These are phyloP conservation scores for Lucilia cuprina DNA, from an alignment of 1,140 invertebrate species.

Conservation along the genomic window DNA sequence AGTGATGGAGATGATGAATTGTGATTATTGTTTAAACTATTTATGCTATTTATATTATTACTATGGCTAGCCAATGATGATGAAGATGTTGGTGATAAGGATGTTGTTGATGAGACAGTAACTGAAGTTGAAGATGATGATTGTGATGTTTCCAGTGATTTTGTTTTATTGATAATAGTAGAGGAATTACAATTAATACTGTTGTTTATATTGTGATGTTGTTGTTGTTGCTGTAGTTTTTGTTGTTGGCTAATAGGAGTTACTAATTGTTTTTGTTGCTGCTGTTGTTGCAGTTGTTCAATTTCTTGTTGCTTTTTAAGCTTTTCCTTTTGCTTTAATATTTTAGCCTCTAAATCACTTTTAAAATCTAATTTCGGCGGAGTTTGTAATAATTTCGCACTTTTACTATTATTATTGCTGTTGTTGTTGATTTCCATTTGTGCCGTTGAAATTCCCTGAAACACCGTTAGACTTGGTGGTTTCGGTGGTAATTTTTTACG, in stretches of 20 bases:
- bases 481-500: slow-evolving; percentile 54
- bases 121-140: background rate
- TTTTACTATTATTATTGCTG: slow-evolving; percentile 34
- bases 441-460: slow-evolving; percentile 43
- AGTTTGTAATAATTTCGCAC: slow-evolving; percentile 32
- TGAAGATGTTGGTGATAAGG: background rate
- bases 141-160: background rate
- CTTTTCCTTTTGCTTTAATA: slow-evolving; percentile 56
- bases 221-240: slow-evolving; percentile 47
- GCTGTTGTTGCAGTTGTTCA: slow-evolving; percentile 45
- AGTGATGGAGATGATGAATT: slow-evolving; percentile 46
- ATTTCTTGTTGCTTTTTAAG: slow-evolving; percentile 53
- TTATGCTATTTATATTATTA: background rate
- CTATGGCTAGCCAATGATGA: slow-evolving; percentile 6
- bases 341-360: slow-evolving; percentile 58
- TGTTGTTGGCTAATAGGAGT: slow-evolving; percentile 37
- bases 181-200: slow-evolving; percentile 55
- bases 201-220: slow-evolving; percentile 45
- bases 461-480: slow-evolving; percentile 52
- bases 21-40: slow-evolving; percentile 25
- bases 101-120: background rate
- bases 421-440: slow-evolving; percentile 33
- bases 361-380: slow-evolving; percentile 55
- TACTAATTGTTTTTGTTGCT: slow-evolving; percentile 40
- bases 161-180: slow-evolving; percentile 51